Evolutionary conservation across 2,888 invertebrate genomes (phyloP).

Genomic region (Sphaerophoria rueppellii): DNA sequence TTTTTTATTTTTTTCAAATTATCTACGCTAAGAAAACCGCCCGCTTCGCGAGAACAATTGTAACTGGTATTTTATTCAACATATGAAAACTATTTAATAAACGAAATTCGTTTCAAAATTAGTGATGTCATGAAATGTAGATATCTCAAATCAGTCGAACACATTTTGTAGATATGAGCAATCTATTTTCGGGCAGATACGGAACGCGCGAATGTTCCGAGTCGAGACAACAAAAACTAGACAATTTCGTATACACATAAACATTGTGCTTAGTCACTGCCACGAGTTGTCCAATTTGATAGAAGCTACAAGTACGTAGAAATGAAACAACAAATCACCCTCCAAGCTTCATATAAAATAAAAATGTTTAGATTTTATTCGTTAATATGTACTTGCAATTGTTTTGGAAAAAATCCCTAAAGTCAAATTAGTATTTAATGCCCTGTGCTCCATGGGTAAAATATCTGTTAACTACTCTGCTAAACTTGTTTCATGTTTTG

Average conservation of each 20-base stretch:
- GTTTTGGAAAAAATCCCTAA: too few relatives aligned
- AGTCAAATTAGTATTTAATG: too few relatives aligned
- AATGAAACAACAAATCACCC: too few relatives aligned
- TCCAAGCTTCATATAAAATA: too few relatives aligned
- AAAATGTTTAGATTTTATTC: too few relatives aligned
- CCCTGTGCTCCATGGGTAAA: too few relatives aligned
- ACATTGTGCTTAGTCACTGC: background rate
- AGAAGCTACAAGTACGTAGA: too few relatives aligned
- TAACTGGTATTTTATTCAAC: conserved; percentile 10
- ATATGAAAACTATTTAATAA: background rate
- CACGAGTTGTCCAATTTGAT: too few relatives aligned
- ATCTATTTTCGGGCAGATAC: background rate
- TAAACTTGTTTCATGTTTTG: too few relatives aligned
- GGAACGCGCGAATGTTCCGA: background rate
- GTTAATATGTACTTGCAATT: too few relatives aligned
- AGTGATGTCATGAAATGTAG: conserved; percentile 6
- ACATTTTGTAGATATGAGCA: background rate
- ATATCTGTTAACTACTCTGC: too few relatives aligned
- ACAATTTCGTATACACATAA: background rate
- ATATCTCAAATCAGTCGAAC: background rate
- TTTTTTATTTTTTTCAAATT: background rate
- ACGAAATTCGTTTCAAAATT: background rate
- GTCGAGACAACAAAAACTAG: background rate
- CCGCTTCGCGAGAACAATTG: background rate
- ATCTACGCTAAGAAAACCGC: background rate